Evolutionary conservation across 2,888 invertebrate species (phyloP).

Genomic region (Conus canariensis): DNA sequence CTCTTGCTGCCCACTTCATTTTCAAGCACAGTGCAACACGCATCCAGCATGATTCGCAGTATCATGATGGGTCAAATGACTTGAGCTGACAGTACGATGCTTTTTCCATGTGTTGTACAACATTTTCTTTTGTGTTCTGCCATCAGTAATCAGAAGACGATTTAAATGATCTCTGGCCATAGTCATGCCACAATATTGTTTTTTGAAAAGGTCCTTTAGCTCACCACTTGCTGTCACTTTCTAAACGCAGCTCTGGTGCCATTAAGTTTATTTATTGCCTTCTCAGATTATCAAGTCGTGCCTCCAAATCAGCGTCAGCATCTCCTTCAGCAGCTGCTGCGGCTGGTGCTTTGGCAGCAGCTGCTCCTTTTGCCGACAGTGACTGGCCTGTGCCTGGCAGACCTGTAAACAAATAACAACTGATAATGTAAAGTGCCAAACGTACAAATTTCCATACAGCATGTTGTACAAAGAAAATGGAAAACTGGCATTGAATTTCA

Average conservation of each 20-base stretch:
- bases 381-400: constrained; percentile 83
- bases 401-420: constrained; percentile 81
- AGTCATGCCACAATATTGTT: no score
- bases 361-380: constrained; percentile 58
- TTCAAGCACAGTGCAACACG: not conserved
- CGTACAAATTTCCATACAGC: no score
- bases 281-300: constrained; percentile 95
- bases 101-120: not conserved
- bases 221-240: not conserved
- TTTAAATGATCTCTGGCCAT: no score
- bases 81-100: not conserved
- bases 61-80: not conserved
- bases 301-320: constrained; percentile 98
- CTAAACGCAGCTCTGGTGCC: constrained; percentile 24
- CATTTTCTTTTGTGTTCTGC: no score
- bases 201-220: not conserved
- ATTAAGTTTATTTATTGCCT: constrained; percentile 82
- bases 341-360: constrained; percentile 61
- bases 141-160: no score
- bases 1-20: no score
- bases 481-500: no score
- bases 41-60: not conserved
- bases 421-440: no score
- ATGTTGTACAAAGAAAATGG: no score
- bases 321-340: constrained; percentile 69